Evolutionary conservation across 2,797 vertebrate genomes (phyloP), one percentile per base, ranked within the genome.

Genomic region (Martes flavigula): DNA sequence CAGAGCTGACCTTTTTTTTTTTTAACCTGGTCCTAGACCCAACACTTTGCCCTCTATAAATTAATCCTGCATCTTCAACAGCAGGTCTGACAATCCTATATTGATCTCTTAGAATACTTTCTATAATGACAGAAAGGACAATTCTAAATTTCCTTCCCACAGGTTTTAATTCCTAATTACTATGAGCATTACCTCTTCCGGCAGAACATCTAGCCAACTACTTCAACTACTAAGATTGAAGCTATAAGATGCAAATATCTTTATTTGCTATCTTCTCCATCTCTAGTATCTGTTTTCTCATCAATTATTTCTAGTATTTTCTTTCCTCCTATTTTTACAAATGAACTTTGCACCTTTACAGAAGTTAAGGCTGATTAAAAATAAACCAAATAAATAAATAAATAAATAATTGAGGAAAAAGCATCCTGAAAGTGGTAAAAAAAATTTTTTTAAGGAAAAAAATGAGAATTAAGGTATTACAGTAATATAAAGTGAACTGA

Each of bases 101-200:
- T 5, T 38, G 58, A 96, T 79, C 32, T 70, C 56, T 93, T 75
- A 84, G 2, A 62, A 87, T 54, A 84, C 32, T 60, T 43, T 48
- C 56, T 13, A 35, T 40, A 64, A 85, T 35, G 27, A 90, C n/a
- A 78, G 38, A 54, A 92, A 94, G 43, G 32, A 64, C 12, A 84
- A 84, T 27, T 93, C 51, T 83, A 87, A 84, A 92, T 86, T 86
- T 79, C 73, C 73, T 83, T 81, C 40, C 17, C 21, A 70, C 0
- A 77, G 56, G n/a, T 43, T 96, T 56, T 75, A 89, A 81, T 86
- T 96, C 43, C 68, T 68, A 90, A 81, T 77, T 77, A 68, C 21
- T 70, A 5, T 84, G 62, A 94, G 54, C 17, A 64, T 56, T 27
- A n/a, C 46, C 18, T 62, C 25, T 81, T 27, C n/a, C 30, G 20